Percentiles rank a stretch among this genome's conserved stretches.
phyloP scores from a whole-genome alignment of 1,140 invertebrate species.

The Drosophila lini region DNA sequence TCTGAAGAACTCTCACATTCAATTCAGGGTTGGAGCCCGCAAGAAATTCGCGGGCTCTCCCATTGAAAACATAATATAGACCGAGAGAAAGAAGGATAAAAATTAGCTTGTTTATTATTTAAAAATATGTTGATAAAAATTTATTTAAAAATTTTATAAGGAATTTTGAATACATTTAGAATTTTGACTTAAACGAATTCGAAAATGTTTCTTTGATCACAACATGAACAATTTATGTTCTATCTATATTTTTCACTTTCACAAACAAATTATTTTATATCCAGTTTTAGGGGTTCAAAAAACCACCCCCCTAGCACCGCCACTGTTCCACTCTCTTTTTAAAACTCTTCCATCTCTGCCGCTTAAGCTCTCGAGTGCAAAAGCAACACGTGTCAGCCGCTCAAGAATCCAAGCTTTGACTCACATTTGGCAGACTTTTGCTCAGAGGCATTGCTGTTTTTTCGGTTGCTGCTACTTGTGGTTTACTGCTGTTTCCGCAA shows the following conservation, averaged over 20 bases:
- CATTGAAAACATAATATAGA: background rate
- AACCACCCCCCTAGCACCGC: conserved; percentile 8
- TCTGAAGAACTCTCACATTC: background rate
- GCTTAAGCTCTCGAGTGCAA: conserved; percentile 22
- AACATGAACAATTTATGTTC: fast-evolving
- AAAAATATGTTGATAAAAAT: background rate
- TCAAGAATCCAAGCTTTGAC: conserved; percentile 14
- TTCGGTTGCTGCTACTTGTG: conserved; percentile 24
- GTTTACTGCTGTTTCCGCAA: conserved; percentile 29
- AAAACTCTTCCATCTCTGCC: conserved; percentile 2
- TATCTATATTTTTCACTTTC: background rate
- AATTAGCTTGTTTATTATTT: background rate
- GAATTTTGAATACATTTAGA: background rate
- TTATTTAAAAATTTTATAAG: no score
- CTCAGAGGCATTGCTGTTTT: conserved; percentile 58
- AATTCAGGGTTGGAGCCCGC: background rate
- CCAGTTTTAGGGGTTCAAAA: background rate
- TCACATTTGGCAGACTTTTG: conserved; percentile 51
- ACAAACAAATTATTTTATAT: background rate
- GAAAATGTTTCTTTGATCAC: no score
- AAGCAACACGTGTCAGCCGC: conserved; percentile 74
- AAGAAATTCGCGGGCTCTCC: no score
- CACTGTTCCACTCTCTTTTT: conserved; percentile 10
- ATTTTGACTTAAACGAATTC: background rate
- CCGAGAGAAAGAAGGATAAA: background rate